These are phyloP conservation scores for Syngnathus acus DNA, from an alignment of 2,797 vertebrate species.

Conservation along the genomic window DNA sequence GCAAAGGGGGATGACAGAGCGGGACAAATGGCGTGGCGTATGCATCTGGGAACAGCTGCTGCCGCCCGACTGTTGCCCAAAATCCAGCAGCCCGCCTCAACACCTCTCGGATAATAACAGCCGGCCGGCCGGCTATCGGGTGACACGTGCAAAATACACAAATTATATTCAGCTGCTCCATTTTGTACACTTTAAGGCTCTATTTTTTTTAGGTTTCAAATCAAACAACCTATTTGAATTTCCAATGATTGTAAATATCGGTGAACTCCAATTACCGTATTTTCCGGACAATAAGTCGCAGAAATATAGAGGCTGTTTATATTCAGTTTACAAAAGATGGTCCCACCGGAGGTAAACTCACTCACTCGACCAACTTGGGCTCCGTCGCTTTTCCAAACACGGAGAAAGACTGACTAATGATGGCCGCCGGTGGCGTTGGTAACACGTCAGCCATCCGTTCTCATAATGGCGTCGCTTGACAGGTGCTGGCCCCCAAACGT, in stretches of 20 bases:
- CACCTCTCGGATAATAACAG: conserved; percentile 8
- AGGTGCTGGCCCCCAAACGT: conserved; percentile 35
- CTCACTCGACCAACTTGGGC: conserved; percentile 32
- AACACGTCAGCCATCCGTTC: conserved; percentile 61
- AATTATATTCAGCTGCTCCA: neutral
- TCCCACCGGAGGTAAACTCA: neutral
- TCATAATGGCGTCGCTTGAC: conserved; percentile 50
- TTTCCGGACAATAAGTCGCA: too few species aligned
- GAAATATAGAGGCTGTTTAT: neutral
- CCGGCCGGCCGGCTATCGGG: conserved; percentile 18
- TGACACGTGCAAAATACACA: conserved; percentile 18
- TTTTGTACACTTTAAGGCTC: neutral
- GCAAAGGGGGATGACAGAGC: conserved; percentile 55
- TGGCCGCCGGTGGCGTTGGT: conserved; percentile 24
- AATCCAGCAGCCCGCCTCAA: conserved; percentile 21
- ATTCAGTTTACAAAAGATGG: neutral
- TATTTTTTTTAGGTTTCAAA: neutral
- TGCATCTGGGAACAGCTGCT: conserved; percentile 76
- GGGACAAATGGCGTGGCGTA: conserved; percentile 68
- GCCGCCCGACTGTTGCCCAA: conserved; percentile 34
- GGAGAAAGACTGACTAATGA: conserved; percentile 45
- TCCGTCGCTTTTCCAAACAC: conserved; percentile 59
- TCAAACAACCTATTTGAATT: too few species aligned
- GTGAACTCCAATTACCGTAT: too few species aligned
- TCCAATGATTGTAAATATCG: too few species aligned